Conservation (phyloP, 2,888 invertebrate species). For the Chorisops tibialis region DNA sequence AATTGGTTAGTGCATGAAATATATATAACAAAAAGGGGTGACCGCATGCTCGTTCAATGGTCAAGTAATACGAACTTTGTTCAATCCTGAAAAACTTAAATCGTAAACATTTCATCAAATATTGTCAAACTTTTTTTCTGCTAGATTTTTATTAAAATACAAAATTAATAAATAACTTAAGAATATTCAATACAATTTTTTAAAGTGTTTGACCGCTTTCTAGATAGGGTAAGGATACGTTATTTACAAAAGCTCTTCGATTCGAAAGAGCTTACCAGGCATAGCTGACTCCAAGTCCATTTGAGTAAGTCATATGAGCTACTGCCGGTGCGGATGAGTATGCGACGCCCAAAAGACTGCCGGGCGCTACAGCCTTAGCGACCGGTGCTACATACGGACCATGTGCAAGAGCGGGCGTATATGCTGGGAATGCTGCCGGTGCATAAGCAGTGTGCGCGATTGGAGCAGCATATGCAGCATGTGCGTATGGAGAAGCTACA, state of each 20-base stretch:
- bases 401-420: conserved; percentile 37
- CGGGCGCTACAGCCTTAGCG: conserved; percentile 50
- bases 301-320: conserved; percentile 60
- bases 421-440: conserved; percentile 29
- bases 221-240: background rate
- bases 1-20: too few relatives aligned
- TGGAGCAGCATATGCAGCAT: conserved; percentile 41
- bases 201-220: conserved; percentile 28
- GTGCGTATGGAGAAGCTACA: conserved; percentile 40
- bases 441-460: conserved; percentile 35
- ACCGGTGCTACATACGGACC: conserved; percentile 39
- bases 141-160: conserved; percentile 1
- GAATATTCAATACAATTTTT: conserved; percentile 28
- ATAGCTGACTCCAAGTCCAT: conserved; percentile 58
- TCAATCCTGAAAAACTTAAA: too few relatives aligned
- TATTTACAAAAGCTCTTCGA: too few relatives aligned
- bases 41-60: too few relatives aligned
- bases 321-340: conserved; percentile 61
- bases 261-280: conserved; percentile 52
- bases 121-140: conserved; percentile 5
- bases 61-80: too few relatives aligned
- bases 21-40: too few relatives aligned
- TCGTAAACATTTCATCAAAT: too few relatives aligned
- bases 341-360: conserved; percentile 58
- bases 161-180: conserved; percentile 23